These are phyloP conservation scores for Vimba vimba DNA, from an alignment of 2,113 vertebrate species.

Conservation along the genomic window DNA sequence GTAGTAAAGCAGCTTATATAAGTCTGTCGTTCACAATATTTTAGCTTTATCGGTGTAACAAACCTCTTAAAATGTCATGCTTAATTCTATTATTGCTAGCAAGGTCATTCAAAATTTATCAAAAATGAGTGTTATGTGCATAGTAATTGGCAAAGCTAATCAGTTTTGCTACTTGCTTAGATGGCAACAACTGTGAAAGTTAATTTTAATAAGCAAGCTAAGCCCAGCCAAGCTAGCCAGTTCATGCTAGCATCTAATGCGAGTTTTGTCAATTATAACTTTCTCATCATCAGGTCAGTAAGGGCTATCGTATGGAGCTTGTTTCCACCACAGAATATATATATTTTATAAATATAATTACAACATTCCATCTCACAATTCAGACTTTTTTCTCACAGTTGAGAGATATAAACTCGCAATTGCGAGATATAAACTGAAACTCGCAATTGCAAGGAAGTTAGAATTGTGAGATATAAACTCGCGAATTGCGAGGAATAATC, in stretches of 20 bases:
- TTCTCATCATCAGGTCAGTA: conserved; percentile 41
- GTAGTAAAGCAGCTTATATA: conserved; percentile 57
- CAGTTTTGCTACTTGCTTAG: conserved; percentile 20
- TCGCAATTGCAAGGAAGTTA: too few relatives aligned
- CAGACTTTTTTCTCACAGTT: too few relatives aligned
- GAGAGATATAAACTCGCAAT: too few relatives aligned
- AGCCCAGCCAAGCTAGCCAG: conserved; percentile 36
- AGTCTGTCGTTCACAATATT: conserved; percentile 47
- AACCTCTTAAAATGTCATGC: conserved; percentile 67
- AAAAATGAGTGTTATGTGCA: conserved; percentile 55
- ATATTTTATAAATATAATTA: too few relatives aligned
- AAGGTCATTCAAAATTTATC: conserved; percentile 42
- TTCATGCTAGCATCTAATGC: conserved; percentile 33
- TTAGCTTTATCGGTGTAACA: conserved; percentile 44
- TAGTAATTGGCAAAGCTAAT: conserved; percentile 49
- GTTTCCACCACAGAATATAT: too few relatives aligned
- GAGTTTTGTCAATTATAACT: background rate
- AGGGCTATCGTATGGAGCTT: background rate
- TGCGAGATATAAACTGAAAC: too few relatives aligned
- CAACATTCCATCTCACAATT: too few relatives aligned
- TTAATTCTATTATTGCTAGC: conserved; percentile 46
- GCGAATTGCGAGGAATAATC: too few relatives aligned
- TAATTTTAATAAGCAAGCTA: conserved; percentile 32
- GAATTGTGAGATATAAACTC: too few relatives aligned
- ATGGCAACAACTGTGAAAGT: conserved; percentile 22